Evolutionary conservation across 2,888 invertebrate species (phyloP).

Genomic region (Theristus sp.): DNA sequence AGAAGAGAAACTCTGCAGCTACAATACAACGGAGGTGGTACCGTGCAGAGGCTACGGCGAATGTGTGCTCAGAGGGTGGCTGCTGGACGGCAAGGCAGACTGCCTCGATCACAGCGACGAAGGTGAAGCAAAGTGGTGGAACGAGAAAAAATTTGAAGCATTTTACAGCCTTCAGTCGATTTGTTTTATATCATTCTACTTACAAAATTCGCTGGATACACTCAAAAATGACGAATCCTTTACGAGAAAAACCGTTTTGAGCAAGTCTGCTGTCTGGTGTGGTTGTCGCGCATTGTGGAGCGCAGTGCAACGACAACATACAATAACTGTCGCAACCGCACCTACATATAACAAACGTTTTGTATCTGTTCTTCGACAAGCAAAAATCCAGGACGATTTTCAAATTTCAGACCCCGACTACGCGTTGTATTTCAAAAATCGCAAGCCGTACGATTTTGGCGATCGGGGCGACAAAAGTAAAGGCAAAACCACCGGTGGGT

Average conservation of each 20-base stretch:
- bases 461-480: too few relatives aligned
- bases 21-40: constrained; percentile 14
- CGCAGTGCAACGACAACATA: too few relatives aligned
- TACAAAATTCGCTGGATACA: too few relatives aligned
- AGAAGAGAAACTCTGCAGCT: constrained; percentile 22
- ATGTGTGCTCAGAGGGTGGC: constrained; percentile 21
- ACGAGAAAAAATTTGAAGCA: too few relatives aligned
- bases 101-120: constrained; percentile 25
- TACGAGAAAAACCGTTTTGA: too few relatives aligned
- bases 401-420: not conserved
- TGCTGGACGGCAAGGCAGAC: constrained; percentile 20
- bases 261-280: too few relatives aligned
- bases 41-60: constrained; percentile 26
- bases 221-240: too few relatives aligned
- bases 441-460: not conserved
- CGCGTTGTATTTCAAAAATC: not conserved
- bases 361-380: not conserved
- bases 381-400: not conserved
- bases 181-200: too few relatives aligned
- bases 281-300: too few relatives aligned
- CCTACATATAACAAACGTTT: too few relatives aligned
- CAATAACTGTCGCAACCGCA: too few relatives aligned
- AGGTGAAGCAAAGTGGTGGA: constrained; percentile 8
- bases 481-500: not conserved
- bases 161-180: too few relatives aligned